Base-by-base conservation (phyloP, 2,797 vertebrate genomes). In the Gymnoscopelus braueri region DNA sequence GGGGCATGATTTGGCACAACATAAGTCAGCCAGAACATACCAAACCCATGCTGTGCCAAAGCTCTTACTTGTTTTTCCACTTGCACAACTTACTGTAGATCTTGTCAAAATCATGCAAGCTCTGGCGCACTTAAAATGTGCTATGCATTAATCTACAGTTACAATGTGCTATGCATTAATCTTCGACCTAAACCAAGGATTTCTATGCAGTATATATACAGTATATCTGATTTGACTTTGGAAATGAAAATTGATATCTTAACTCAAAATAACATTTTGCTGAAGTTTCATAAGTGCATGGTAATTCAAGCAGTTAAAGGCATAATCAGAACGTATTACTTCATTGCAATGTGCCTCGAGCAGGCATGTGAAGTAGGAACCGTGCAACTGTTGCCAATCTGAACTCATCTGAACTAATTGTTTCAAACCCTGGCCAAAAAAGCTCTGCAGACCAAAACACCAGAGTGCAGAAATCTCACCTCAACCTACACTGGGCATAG, bases 1-100 rank as follows among this genome's bases (percentile, higher is more conserved):
- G 47, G 66, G 29, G 59, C 63, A 63, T 54, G 5, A 6, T 71
- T 65, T 85, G 71, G 79, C 73, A 82, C 61, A 24, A 56, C 72
- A 77, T 74, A 72, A 82, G 62, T 80, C 71, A 75, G 75, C 63
- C 67, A 72, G 77, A 86, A 85, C 65, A 78, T 81, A 77, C 39
- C 74, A 71, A 74, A 75, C 55, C 52, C 11, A 60, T 48, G 48
- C n/a, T 60, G 29, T 6, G 10, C 65, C 53, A 58, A 69, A 66
- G 59, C 53, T 60, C 48, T 32, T 13, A 48, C 51, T 60, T 63
- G 62, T 72, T 77, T 72, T 61, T 52, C 39, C 10, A 1, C 47
- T 49, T 60, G 29, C 63, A 56, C 14, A 53, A 47, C 51, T 66
- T 62, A 51, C 61, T 63, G 14, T 60, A 62, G 35, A 60, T 69